phyloP scores from a whole-genome alignment of 1,140 invertebrate species.

The Elysia chlorotica region DNA sequence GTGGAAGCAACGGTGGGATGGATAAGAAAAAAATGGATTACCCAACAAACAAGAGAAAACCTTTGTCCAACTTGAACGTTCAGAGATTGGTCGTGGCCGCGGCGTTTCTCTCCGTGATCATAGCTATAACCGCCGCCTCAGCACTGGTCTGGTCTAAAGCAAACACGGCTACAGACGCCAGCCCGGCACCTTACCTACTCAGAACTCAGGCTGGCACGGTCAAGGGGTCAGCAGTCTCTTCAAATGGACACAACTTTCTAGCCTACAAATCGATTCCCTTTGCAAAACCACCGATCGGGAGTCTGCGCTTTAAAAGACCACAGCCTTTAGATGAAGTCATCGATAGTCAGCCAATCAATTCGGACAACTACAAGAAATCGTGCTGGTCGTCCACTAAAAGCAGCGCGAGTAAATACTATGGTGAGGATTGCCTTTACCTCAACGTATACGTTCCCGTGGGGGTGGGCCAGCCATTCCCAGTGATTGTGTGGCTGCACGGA shows the following conservation, averaged over 20 bases:
- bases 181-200: too few species aligned
- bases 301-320: neutral
- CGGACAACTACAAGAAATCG: neutral
- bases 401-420: neutral
- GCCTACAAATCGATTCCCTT: constrained; percentile 10
- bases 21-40: too few species aligned
- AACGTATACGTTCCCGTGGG: constrained; percentile 28
- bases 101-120: too few species aligned
- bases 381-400: neutral
- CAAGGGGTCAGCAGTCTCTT: neutral
- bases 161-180: too few species aligned
- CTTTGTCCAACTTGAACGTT: too few species aligned
- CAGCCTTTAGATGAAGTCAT: neutral
- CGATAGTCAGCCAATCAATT: neutral
- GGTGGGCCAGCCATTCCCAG: neutral
- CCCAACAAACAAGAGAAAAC: too few species aligned
- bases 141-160: too few species aligned
- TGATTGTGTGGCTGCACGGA: constrained; percentile 36
- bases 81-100: too few species aligned
- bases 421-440: constrained; percentile 31
- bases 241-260: neutral
- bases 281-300: constrained; percentile 10
- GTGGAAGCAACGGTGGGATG: too few species aligned
- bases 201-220: too few species aligned
- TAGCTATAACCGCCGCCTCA: too few species aligned